A percentile compares a stretch with the other conserved stretches of the same genome.
Evolutionary conservation across 2,113 vertebrate species (phyloP).

Genomic region (Campylorhamphus procurvoides): DNA sequence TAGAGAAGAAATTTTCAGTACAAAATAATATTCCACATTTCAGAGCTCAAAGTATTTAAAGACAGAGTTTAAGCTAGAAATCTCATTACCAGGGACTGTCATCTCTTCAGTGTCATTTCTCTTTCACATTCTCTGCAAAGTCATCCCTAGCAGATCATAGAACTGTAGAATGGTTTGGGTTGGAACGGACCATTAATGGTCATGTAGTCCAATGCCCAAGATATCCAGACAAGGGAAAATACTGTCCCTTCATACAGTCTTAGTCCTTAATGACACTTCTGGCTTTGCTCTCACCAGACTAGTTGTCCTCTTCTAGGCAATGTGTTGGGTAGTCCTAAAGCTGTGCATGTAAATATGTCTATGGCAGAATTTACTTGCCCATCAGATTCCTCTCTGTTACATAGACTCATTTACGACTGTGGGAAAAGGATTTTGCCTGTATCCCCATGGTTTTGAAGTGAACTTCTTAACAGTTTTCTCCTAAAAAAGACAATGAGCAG

Average conservation of each 20-base stretch:
- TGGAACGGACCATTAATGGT: background rate
- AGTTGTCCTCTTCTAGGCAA: background rate
- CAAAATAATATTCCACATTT: background rate
- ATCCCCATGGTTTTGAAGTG: background rate
- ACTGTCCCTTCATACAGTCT: too few species aligned
- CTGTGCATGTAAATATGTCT: accelerated
- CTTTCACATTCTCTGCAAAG: background rate
- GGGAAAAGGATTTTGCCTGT: background rate
- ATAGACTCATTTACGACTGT: background rate
- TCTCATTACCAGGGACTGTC: background rate
- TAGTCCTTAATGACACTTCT: background rate
- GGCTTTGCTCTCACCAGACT: background rate
- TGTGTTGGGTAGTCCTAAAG: background rate
- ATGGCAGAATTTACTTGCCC: background rate
- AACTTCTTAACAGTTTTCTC: background rate
- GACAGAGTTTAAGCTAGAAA: background rate
- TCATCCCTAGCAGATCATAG: background rate
- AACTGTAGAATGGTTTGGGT: background rate
- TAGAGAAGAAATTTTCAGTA: background rate
- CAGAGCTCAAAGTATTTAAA: background rate
- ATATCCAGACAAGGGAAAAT: background rate
- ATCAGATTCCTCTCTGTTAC: background rate
- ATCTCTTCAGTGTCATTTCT: background rate
- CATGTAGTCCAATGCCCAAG: background rate
- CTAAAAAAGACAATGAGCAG: background rate